Evolutionary conservation across 1,140 invertebrate species (phyloP), one percentile per base, ranked within the genome.

Genomic region (Panulirus ornatus): DNA sequence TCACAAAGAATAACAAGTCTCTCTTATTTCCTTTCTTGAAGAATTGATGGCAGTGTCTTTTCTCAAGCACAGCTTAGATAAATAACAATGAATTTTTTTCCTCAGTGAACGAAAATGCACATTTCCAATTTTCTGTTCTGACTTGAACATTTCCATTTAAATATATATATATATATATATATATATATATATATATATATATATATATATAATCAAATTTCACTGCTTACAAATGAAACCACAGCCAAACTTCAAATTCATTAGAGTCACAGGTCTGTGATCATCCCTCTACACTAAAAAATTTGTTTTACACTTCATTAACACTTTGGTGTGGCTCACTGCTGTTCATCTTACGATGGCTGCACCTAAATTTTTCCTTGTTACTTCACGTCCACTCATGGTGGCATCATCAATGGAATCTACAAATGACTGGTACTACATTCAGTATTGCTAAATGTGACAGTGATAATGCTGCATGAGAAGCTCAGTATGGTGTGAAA

Each of bases 401-500:
- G n/a, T n/a, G n/a, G n/a, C n/a, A n/a, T n/a, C n/a, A n/a, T n/a
- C n/a, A n/a, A n/a, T n/a, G n/a, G n/a, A n/a, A n/a, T n/a, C n/a
- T n/a, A n/a, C n/a, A n/a, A n/a, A n/a, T n/a, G n/a, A n/a, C n/a
- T n/a, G n/a, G n/a, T n/a, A n/a, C n/a, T n/a, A n/a, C n/a, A n/a
- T n/a, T n/a, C n/a, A n/a, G n/a, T n/a, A n/a, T n/a, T n/a, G n/a
- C n/a, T n/a, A n/a, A n/a, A n/a, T n/a, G n/a, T n/a, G n/a, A n/a
- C n/a, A n/a, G n/a, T n/a, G n/a, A n/a, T n/a, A n/a, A n/a, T 58
- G 54, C 11, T 58, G 54, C 54, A 8, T 16, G 1, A 58, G 19
- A 5, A 66, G 38, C 42, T 79, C 36, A 79, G 42, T 47, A 27
- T 22, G n/a, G 38, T 70, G 81, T 86, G 34, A 86, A 30, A 30